These are phyloP conservation scores for Mobula hypostoma DNA, from an alignment of 2,113 vertebrate species.

Conservation along the genomic window DNA sequence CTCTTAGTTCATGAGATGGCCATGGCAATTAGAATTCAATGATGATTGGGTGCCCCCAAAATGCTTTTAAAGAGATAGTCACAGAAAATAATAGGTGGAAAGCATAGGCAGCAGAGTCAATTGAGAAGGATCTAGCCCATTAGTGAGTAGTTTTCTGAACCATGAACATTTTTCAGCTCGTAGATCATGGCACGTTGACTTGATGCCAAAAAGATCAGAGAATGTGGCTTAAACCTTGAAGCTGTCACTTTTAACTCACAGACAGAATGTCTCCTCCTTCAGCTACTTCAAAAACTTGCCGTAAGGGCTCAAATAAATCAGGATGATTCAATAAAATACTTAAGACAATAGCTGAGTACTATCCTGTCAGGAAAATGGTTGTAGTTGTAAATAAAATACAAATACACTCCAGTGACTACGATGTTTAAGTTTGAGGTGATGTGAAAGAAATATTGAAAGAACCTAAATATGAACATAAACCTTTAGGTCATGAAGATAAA, in stretches of 20 bases:
- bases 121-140: no score
- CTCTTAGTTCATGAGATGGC: no score
- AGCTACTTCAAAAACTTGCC: background rate
- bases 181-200: background rate
- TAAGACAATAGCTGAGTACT: background rate
- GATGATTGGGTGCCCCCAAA: no score
- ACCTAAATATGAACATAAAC: background rate
- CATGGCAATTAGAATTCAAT: no score
- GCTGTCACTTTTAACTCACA: background rate
- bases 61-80: no score
- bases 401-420: background rate
- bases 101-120: no score
- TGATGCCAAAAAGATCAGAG: background rate
- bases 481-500: background rate
- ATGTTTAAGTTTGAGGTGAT: background rate
- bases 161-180: background rate
- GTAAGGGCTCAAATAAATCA: background rate
- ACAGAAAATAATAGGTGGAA: no score
- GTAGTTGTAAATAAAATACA: no score
- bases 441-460: background rate
- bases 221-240: background rate
- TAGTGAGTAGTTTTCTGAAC: background rate
- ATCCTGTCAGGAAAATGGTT: background rate
- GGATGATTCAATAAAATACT: background rate
- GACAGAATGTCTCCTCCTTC: conserved; percentile 25